A percentile compares a stretch with the other conserved stretches of the same genome.
Conservation (phyloP, 1,140 invertebrate species). For the Cyclina sinensis region DNA sequence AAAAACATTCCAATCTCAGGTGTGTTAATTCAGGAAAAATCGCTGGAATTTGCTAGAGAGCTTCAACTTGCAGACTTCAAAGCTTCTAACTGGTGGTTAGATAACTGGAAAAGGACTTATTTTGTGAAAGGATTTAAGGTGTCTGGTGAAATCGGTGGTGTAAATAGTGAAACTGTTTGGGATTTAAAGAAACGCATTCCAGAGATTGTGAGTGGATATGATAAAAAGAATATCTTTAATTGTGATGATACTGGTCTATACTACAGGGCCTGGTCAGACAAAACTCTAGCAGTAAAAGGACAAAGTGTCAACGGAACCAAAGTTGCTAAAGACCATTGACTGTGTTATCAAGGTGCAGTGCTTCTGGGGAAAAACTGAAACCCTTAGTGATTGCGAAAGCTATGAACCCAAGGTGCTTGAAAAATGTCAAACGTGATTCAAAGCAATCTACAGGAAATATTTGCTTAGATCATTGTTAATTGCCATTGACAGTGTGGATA, state of each 20-base stretch:
- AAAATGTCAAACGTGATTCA: conserved; percentile 10
- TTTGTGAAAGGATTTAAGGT: conserved; percentile 47
- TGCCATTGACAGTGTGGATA: not conserved
- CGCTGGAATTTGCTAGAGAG: not conserved
- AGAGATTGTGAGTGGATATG: not conserved
- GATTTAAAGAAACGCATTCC: not conserved
- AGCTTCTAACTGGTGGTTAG: conserved; percentile 80
- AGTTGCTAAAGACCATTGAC: conserved; percentile 67
- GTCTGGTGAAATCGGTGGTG: conserved; percentile 3
- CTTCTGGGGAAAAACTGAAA: conserved; percentile 66
- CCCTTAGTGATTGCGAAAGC: conserved; percentile 66
- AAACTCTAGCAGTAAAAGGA: conserved; percentile 58
- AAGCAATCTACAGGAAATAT: not conserved
- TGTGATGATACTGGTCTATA: conserved; percentile 73
- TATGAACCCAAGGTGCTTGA: conserved; percentile 68
- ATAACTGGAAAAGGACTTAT: conserved; percentile 74
- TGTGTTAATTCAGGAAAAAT: conserved; percentile 23
- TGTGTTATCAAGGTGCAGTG: conserved; percentile 44
- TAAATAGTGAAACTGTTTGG: not conserved
- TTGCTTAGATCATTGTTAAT: not conserved
- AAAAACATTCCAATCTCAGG: not conserved
- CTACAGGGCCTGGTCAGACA: conserved; percentile 63
- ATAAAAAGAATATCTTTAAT: conserved; percentile 67
- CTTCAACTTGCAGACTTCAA: conserved; percentile 74
- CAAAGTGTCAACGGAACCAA: conserved; percentile 28